Evolutionary conservation across 2,113 vertebrate genomes (phyloP).

Genomic region (Psephotus haematonotus): DNA sequence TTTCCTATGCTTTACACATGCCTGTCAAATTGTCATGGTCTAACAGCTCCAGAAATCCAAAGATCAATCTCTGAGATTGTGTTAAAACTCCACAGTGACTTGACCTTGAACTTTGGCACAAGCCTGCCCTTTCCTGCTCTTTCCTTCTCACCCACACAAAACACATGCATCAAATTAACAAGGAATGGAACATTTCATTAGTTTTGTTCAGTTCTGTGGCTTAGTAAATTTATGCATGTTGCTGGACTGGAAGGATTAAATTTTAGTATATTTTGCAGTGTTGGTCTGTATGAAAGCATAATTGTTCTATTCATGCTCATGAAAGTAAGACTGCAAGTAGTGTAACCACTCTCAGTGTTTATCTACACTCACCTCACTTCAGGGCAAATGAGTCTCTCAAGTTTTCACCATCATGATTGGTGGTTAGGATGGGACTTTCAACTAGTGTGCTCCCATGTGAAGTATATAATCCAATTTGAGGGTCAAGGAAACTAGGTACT

Average conservation of each 20-base stretch:
- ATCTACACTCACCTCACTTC: background rate
- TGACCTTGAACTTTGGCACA: background rate
- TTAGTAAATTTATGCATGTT: background rate
- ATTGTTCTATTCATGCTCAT: background rate
- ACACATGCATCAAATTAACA: constrained; percentile 26
- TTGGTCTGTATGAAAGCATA: background rate
- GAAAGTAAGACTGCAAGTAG: background rate
- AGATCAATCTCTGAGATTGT: background rate
- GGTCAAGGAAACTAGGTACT: background rate
- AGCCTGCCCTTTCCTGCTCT: background rate
- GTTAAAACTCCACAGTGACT: background rate
- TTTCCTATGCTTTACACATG: background rate
- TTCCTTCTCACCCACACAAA: background rate
- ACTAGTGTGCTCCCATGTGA: background rate
- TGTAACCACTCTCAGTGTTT: background rate
- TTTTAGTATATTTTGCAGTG: background rate
- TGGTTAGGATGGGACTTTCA: background rate
- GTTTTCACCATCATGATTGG: background rate
- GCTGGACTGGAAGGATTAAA: background rate
- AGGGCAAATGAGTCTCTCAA: background rate
- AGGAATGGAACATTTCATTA: background rate
- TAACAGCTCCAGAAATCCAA: constrained; percentile 1
- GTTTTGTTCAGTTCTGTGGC: background rate
- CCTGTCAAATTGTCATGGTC: background rate
- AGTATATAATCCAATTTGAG: background rate